These are phyloP conservation scores for Yponomeuta evonymella DNA, from an alignment of 2,888 invertebrate species.

Conservation along the genomic window DNA sequence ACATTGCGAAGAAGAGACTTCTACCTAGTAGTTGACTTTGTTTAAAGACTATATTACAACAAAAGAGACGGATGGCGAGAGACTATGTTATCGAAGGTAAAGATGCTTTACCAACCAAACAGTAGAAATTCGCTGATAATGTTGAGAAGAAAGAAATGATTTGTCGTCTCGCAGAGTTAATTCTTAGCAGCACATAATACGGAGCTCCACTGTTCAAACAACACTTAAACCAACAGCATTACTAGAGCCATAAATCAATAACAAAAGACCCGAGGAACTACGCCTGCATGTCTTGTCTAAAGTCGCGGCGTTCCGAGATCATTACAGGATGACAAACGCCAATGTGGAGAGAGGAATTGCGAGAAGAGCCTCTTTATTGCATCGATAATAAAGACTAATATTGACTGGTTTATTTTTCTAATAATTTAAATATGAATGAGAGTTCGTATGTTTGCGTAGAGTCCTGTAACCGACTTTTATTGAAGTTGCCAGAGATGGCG, in stretches of 20 bases:
- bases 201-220: neutral
- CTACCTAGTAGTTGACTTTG: no score
- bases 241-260: conserved; percentile 9
- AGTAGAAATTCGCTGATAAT: no score
- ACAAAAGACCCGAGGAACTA: neutral
- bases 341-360: conserved; percentile 12
- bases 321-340: conserved; percentile 38
- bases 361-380: neutral
- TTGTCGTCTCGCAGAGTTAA: neutral
- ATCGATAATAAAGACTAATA: neutral
- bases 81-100: no score
- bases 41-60: no score
- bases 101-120: no score
- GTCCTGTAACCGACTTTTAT: no score
- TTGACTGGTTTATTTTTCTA: neutral
- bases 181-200: neutral
- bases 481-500: no score
- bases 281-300: neutral
- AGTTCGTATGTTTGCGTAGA: neutral
- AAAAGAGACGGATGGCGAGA: no score
- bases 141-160: no score
- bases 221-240: neutral
- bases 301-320: conserved; percentile 14
- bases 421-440: neutral
- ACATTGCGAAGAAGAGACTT: no score